Evolutionary conservation across 92 coral and sea anemone genomes (phyloP).

Genomic region (Desmophyllum pertusum): DNA sequence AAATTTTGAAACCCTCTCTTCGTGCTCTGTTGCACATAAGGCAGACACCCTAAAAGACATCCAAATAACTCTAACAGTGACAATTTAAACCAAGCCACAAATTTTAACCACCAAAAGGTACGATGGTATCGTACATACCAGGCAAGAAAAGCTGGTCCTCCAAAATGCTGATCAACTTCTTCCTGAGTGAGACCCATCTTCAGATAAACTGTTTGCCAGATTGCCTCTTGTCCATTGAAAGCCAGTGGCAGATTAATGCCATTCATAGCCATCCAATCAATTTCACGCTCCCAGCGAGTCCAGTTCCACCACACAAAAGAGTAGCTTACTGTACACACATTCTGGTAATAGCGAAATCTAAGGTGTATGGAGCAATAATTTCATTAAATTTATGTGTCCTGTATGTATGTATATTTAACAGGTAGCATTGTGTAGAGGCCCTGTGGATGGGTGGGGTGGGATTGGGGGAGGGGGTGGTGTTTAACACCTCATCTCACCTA

Average conservation of each 20-base stretch:
- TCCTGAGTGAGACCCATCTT: slow-evolving; percentile 83
- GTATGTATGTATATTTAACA: not conserved
- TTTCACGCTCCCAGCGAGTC: slow-evolving; percentile 96
- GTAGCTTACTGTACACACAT: slow-evolving; percentile 95
- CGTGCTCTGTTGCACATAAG: too few species aligned
- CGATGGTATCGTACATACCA: slow-evolving; percentile 50
- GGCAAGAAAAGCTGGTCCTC: slow-evolving; percentile 96
- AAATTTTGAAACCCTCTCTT: too few species aligned
- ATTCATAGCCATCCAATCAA: slow-evolving; percentile 99
- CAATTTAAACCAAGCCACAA: too few species aligned
- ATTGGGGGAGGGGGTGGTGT: too few species aligned
- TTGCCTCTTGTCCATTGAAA: slow-evolving; percentile 94
- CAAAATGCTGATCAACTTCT: slow-evolving; percentile 88
- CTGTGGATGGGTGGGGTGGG: too few species aligned
- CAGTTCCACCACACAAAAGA: slow-evolving; percentile 99
- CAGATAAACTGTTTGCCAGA: slow-evolving; percentile 90
- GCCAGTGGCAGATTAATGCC: slow-evolving; percentile 96
- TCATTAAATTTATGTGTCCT: not conserved
- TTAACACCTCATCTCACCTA: too few species aligned
- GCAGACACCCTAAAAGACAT: too few species aligned
- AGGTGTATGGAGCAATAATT: not conserved
- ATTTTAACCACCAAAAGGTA: too few species aligned
- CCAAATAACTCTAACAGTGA: too few species aligned
- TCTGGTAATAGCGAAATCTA: slow-evolving; percentile 94
- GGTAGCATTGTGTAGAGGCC: too few species aligned